Base-by-base conservation (phyloP, 2,797 vertebrate species). In the Hoplostethus atlanticus region DNA sequence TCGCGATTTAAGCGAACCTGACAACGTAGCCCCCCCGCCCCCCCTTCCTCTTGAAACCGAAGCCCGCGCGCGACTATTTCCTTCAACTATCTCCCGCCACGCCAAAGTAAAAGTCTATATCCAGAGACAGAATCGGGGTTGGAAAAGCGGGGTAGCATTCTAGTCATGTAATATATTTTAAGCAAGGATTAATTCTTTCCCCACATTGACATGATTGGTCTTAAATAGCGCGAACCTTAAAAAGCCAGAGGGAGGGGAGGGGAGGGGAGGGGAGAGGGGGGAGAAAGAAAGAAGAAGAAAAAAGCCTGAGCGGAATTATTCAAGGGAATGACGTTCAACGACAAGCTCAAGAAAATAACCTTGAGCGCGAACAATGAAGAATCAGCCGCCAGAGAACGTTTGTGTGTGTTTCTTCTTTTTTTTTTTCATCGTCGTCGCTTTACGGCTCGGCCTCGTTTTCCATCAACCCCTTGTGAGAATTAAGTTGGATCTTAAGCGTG, bases 401-500 rank as follows among this genome's bases (percentile, higher is more conserved):
- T 94, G 91, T 93, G 89, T 91, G 21, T 21, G 21, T 21, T 21
- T 21, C 21, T 21, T 21, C 21, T 21, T 21, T 87, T 72, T 87
- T 74, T 71, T 63, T 89, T 87, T 88, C 91, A 87, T 82, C 82
- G 70, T 77, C 85, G 72, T 84, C 73, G 85, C 73, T 90, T 91
- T 81, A 85, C 73, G 69, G 82, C 90, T 88, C 86, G 62, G 87
- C 89, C 91, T 88, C 87, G 71, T 91, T 92, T 91, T 81, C 91
- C 86, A 87, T 93, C 93, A 86, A 21, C 78, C 84, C 85, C 86
- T 91, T 87, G 75, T 74, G 86, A 93, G 93, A 95, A 93, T 94
- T 93, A 93, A 92, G 93, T 93, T 91, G 88, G 91, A 93, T 93
- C 92, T 95, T 93, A 93, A 92, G 92, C 87, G 93, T 94, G 93